Conservation (phyloP, 2,888 invertebrate genomes). For the Tetranychus piercei region DNA sequence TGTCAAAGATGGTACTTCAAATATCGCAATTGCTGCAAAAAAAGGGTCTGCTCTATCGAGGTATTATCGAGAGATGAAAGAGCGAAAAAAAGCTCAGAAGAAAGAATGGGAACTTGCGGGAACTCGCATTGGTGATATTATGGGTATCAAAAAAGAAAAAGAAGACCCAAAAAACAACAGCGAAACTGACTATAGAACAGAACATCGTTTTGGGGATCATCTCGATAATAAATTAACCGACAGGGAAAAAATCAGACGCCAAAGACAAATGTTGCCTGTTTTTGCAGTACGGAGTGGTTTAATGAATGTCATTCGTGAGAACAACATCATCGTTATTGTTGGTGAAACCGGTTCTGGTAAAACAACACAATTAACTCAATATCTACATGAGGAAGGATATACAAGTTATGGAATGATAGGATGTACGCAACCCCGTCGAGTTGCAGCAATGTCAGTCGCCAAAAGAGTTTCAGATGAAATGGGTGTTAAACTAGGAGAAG, state of each 20-base stretch:
- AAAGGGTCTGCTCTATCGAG: constrained; percentile 76
- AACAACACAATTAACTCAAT: constrained; percentile 88
- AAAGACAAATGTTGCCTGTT: constrained; percentile 75
- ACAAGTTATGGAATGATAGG: constrained; percentile 82
- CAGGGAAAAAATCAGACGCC: constrained; percentile 46
- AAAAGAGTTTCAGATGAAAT: constrained; percentile 97
- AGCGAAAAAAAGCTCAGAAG: constrained; percentile 85
- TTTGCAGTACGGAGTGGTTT: constrained; percentile 87
- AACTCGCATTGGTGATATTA: constrained; percentile 82
- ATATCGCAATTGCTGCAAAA: constrained; percentile 86
- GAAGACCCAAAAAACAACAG: constrained; percentile 54
- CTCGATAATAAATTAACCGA: constrained; percentile 43
- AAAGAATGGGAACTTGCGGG: constrained; percentile 98
- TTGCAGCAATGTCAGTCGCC: constrained; percentile 98
- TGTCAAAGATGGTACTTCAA: constrained; percentile 78
- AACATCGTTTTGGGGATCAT: constrained; percentile 90
- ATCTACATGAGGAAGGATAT: constrained; percentile 89
- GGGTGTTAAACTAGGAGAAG: constrained; percentile 65
- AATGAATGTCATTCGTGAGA: constrained; percentile 72
- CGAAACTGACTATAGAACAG: constrained; percentile 57
- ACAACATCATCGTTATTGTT: constrained; percentile 83
- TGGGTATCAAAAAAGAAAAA: constrained; percentile 60
- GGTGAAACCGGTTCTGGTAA: constrained; percentile 90
- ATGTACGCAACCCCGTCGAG: constrained; percentile 84
- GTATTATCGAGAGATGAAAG: constrained; percentile 82